phyloP scores from a whole-genome alignment of 1,140 invertebrate genomes.

The Tetraneura akinire region DNA sequence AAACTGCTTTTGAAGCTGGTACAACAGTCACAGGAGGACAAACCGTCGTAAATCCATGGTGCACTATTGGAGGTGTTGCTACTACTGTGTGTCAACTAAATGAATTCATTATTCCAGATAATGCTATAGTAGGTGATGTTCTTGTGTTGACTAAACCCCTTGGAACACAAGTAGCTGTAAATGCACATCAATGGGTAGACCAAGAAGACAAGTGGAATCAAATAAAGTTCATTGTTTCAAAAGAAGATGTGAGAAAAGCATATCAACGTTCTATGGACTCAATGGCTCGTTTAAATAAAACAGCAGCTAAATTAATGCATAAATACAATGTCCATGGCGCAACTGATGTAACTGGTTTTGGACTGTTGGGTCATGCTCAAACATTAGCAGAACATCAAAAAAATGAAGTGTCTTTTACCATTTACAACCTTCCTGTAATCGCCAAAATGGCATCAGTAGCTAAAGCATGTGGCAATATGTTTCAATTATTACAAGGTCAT shows the following conservation, averaged over 20 bases:
- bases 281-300: constrained; percentile 93
- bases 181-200: constrained; percentile 96
- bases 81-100: constrained; percentile 91
- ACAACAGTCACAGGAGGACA: constrained; percentile 94
- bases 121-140: constrained; percentile 95
- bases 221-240: constrained; percentile 92
- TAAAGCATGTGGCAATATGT: constrained; percentile 94
- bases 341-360: constrained; percentile 97
- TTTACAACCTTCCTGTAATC: constrained; percentile 95
- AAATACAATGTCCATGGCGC: constrained; percentile 98
- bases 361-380: constrained; percentile 93
- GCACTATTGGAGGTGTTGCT: constrained; percentile 95
- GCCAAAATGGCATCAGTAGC: constrained; percentile 97
- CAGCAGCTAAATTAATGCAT: constrained; percentile 91
- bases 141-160: constrained; percentile 95
- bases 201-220: constrained; percentile 94
- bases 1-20: constrained; percentile 81
- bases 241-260: constrained; percentile 92
- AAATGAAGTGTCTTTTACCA: constrained; percentile 96
- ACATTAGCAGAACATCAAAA: constrained; percentile 95
- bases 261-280: constrained; percentile 96
- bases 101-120: constrained; percentile 91
- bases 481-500: constrained; percentile 89
- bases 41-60: constrained; percentile 97
- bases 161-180: constrained; percentile 92